A percentile compares a stretch with the other conserved stretches of the same genome.
Conservation (phyloP, 2,888 invertebrate genomes). For the Tanypteryx hageni region DNA sequence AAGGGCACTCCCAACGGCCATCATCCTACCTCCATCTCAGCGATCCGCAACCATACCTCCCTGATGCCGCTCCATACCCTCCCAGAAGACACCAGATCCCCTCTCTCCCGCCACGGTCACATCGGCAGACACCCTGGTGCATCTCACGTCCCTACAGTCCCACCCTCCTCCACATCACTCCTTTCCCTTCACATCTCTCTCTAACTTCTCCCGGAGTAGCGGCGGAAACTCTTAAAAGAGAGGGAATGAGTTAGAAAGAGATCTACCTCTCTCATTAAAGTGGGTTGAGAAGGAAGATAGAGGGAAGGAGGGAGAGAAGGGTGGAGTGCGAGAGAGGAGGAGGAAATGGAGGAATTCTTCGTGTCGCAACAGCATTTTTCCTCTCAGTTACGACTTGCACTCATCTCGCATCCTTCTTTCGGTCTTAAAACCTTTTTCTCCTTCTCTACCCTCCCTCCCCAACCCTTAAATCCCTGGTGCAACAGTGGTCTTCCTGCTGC, state of each 20-base stretch:
- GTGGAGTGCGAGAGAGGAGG: not conserved
- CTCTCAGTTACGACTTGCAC: not conserved
- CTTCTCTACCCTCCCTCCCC: not conserved
- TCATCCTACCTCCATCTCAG: not conserved
- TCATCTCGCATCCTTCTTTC: not conserved
- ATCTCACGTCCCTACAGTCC: not conserved
- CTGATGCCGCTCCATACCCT: not conserved
- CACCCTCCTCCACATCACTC: not conserved
- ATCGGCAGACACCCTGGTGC: not conserved
- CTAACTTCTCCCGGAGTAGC: no score
- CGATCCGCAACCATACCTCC: not conserved
- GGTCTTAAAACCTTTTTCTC: no score
- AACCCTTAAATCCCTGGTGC: no score
- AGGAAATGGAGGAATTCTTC: not conserved
- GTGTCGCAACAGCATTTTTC: slow-evolving; percentile 30
- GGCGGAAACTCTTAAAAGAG: no score
- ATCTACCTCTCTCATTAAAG: slow-evolving; percentile 19
- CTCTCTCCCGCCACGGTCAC: no score
- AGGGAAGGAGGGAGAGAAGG: not conserved
- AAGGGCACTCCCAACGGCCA: not conserved
- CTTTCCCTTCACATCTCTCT: no score
- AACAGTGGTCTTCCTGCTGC: no score
- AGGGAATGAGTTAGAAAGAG: not conserved
- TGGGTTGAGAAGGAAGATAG: not conserved
- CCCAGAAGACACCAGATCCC: no score